Evolutionary conservation across 2,797 vertebrate genomes (phyloP), one percentile per base, ranked within the genome.

Genomic region (Sebastes reedi): DNA sequence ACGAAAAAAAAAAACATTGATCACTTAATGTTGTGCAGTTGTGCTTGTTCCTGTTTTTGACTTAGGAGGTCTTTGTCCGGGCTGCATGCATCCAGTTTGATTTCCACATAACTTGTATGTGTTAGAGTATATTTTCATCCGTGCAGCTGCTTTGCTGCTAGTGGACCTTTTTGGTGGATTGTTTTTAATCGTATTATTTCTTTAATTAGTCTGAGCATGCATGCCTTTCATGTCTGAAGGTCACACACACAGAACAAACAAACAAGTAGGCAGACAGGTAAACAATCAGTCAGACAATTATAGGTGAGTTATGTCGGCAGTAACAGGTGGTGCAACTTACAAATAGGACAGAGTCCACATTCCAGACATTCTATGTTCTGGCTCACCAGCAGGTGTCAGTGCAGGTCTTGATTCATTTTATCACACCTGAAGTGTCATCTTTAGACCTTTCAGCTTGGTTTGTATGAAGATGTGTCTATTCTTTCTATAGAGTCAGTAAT

Each of bases 331-430:
- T 54, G 22, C 10, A 32, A 4, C 24, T 71, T 71, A 46, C 3
- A 42, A 50, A 46, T 46, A 14, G 14, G 60, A n/a, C 22, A 3
- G 8, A 4, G 34, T 29, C 16, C 29, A 75, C 1, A 16, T 42
- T 64, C 14, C 3, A 66, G 61, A 34, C 6, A 8, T 82, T 56
- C 1, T 60, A 1, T 60, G 24, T 4, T 3, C 70, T 32, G 46
- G 9, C 8, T 83, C 20, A 79, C 93, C 96, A 95, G 89, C 77
- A 95, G 95, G 87, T 94, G 96, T 91, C 94, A 93, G 88, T 92
- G 67, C 90, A 78, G 88, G 16, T 82, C 61, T 67, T 67, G 5
- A 29, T 46, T 60, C 34, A 67, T 46, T 46, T 72, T n/a, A 18
- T 66, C 24, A 67, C 42, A 13, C 27, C 14, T 36, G 20, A 27